Evolutionary conservation across 2,888 invertebrate genomes (phyloP).

Genomic region (Parnassius mnemosyne): DNA sequence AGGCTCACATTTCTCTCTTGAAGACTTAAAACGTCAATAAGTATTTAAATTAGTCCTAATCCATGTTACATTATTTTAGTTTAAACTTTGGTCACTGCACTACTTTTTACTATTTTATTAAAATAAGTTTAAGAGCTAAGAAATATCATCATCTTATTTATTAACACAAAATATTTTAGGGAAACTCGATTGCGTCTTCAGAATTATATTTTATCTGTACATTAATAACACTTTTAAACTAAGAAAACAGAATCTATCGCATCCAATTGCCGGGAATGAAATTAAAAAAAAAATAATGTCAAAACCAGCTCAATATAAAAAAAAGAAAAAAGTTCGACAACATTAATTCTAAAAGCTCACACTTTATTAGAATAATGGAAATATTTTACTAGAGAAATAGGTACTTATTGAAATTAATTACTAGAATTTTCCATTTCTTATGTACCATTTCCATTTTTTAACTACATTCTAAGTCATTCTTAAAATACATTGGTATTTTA

Average conservation of each 20-base stretch:
- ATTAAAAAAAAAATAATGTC: no score
- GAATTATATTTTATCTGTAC: no score
- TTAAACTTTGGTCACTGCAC: slow-evolving; percentile 14
- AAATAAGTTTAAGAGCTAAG: neutral
- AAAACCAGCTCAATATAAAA: no score
- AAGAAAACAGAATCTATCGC: no score
- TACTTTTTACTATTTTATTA: neutral
- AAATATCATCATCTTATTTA: neutral
- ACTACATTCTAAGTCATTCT: slow-evolving; percentile 44
- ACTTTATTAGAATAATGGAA: slow-evolving; percentile 55
- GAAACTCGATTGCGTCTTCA: no score
- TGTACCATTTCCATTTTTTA: slow-evolving; percentile 27
- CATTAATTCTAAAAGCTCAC: slow-evolving; percentile 73
- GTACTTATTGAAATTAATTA: slow-evolving; percentile 38
- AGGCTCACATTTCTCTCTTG: slow-evolving; percentile 47
- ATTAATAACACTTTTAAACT: no score
- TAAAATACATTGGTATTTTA: slow-evolving; percentile 32
- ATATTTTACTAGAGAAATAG: slow-evolving; percentile 50
- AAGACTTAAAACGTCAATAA: slow-evolving; percentile 26
- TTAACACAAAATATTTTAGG: no score
- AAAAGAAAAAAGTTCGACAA: slow-evolving; percentile 42
- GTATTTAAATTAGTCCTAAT: slow-evolving; percentile 29
- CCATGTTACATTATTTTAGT: neutral
- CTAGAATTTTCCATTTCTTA: slow-evolving; percentile 34
- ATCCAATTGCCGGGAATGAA: no score